phyloP scores from a whole-genome alignment of 2,797 vertebrate species.

The Neomorphus geoffroyi region DNA sequence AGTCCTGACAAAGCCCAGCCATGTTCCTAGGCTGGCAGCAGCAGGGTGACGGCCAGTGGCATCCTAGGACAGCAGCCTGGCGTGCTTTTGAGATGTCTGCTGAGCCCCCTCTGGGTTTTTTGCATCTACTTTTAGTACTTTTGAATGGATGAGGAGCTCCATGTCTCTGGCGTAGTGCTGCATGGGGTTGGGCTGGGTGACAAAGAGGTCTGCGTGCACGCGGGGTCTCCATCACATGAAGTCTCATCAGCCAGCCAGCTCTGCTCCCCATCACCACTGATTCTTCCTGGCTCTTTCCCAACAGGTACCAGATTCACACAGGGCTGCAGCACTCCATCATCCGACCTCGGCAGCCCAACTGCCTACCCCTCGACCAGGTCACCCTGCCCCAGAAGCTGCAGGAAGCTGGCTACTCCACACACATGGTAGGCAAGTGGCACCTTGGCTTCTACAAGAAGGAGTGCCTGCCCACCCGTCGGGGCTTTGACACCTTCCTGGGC shows the following conservation, averaged over 20 bases:
- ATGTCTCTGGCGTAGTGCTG: background rate
- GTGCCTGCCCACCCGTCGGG: conserved; percentile 92
- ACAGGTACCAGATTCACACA: conserved; percentile 98
- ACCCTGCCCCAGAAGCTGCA: conserved; percentile 94
- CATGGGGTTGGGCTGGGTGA: background rate
- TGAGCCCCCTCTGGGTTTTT: background rate
- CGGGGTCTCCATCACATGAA: background rate
- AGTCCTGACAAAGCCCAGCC: background rate
- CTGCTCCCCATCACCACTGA: background rate
- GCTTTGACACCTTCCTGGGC: conserved; percentile 95
- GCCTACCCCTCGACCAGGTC: conserved; percentile 90
- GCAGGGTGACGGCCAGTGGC: background rate
- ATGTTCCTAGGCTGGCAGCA: background rate
- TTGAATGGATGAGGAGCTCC: background rate
- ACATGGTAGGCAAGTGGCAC: conserved; percentile 99
- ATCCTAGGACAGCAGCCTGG: background rate
- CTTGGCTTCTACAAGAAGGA: conserved; percentile 97
- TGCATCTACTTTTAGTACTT: background rate
- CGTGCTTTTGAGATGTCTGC: background rate
- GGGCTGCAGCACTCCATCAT: conserved; percentile 98
- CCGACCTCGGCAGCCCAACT: conserved; percentile 94
- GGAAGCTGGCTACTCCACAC: conserved; percentile 92
- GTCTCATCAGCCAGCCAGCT: background rate
- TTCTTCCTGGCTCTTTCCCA: background rate
- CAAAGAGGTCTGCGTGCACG: background rate